phyloP scores from a whole-genome alignment of 2,888 invertebrate species.

The Kryphioiulus occultus region DNA sequence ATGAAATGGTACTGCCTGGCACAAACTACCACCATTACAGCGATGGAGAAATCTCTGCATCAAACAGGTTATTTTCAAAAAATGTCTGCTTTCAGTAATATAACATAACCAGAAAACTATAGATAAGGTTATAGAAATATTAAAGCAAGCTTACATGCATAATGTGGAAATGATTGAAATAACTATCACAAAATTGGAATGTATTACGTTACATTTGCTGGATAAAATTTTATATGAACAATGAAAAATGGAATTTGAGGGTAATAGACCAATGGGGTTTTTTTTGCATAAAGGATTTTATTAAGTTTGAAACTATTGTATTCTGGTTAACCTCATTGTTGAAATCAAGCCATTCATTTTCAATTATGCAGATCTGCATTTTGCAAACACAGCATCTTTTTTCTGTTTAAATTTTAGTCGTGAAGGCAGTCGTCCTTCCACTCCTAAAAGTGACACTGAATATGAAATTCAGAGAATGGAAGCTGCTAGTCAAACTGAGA shows the following conservation, averaged over 20 bases:
- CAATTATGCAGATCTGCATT: not conserved
- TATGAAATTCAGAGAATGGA: slow-evolving; percentile 69
- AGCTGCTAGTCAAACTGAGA: slow-evolving; percentile 56
- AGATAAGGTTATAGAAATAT: too few species aligned
- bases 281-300: too few species aligned
- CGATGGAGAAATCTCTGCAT: slow-evolving; percentile 84
- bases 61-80: slow-evolving; percentile 66
- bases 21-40: slow-evolving; percentile 88
- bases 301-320: too few species aligned
- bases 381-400: not conserved
- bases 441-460: slow-evolving; percentile 95
- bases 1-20: slow-evolving; percentile 38
- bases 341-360: not conserved
- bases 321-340: not conserved
- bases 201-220: too few species aligned
- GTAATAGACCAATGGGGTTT: too few species aligned
- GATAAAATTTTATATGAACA: too few species aligned
- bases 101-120: not conserved
- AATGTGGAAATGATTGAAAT: too few species aligned
- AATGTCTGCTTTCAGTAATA: not conserved
- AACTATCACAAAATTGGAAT: too few species aligned
- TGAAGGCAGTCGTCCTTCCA: slow-evolving; percentile 70
- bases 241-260: too few species aligned
- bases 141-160: not conserved
- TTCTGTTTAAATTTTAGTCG: slow-evolving; percentile 6